Base-by-base conservation (phyloP, 2,888 invertebrate genomes). In the Pogonocherus hispidulus region DNA sequence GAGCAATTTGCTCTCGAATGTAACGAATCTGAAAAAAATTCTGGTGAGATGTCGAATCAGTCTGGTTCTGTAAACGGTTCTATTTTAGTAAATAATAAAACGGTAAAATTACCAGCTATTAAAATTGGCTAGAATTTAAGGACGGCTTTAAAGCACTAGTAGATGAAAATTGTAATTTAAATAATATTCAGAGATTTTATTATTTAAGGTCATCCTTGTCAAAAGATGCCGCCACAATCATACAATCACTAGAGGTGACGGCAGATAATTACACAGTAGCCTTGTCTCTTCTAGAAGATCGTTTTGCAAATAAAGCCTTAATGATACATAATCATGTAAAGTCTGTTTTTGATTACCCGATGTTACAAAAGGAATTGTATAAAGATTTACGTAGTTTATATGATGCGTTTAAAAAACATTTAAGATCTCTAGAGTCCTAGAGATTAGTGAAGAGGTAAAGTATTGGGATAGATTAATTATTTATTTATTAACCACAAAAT, bases 61-160 rank as follows among this genome's bases (percentile, higher is more conserved):
- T 16, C 1, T 54, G 54, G 54, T 32, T 55, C 55, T 19, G 35
- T 55, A 55, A 52, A n/a, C 1, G 9, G 4, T 11, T 8, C 16
- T 27, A 23, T 23, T 32, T 6, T 16, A 0, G 18, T 1, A 46
- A 5, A 19, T 55, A 55, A 55, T 35, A 35, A 32, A 16, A 18
- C 11, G 3, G 22, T 59, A 22, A 62, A 62, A 44, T 63, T 67
- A 49, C 67, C 67, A 9, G 27, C 67, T 62, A 55, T 37, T 37
- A 55, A 19, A 55, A 55, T 37, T 70, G 62, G 67, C 32, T 67
- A 18, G 70, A 70, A 41, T n/a, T n/a, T n/a, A n/a, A n/a, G n/a
- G n/a, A n/a, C n/a, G n/a, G n/a, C n/a, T n/a, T n/a, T n/a, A n/a
- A 52, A 11, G 41, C 55, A 14, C 44, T 63, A 27, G 47, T 67